Evolutionary conservation across 1,140 invertebrate genomes (phyloP), one percentile per base, ranked within the genome.

Genomic region (Drosophila oshimai): DNA sequence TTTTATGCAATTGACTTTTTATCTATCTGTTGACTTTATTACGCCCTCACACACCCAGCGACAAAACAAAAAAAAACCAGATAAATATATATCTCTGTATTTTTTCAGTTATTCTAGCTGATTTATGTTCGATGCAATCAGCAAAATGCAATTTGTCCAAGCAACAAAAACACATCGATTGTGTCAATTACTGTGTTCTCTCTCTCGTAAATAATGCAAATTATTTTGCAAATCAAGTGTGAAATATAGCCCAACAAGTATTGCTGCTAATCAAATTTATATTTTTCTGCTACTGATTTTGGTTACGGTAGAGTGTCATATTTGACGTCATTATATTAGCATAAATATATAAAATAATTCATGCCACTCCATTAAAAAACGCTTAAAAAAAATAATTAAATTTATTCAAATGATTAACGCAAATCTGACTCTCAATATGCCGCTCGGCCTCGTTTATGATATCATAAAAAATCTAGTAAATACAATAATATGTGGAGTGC

Each of bases 241-340:
- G 60, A 67, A 65, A 67, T 39, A 50, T 67, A 28, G 45, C 62
- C 65, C 62, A 47, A 49, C 58, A 39, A 49, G 29, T 24, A 64
- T 65, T 50, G 42, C 15, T 65, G 61, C 61, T 65, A 65, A 65
- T 65, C 26, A 64, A 28, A 64, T 65, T 49, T 64, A 42, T 62
- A 61, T 26, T 42, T 55, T 20, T 22, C 15, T 22, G 54, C 54
- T 57, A 57, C 54, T 31, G 29, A 17, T 53, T 57, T 13, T 31
- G 12, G 15, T 12, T 1, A 10, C 18, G 28, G 57, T 20, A 10
- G 22, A 34, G 37, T 72, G 51, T 34, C 60, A 71, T 33, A 75
- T 79, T 86, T 84, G 65, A 86, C 80, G 75, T 84, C 80, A 80
- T 80, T 80, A 65, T 84, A 64, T 84, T 75, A 55, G 78, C 77